Evolutionary conservation across 2,113 vertebrate species (phyloP).

Genomic region (Hippocampus comes): DNA sequence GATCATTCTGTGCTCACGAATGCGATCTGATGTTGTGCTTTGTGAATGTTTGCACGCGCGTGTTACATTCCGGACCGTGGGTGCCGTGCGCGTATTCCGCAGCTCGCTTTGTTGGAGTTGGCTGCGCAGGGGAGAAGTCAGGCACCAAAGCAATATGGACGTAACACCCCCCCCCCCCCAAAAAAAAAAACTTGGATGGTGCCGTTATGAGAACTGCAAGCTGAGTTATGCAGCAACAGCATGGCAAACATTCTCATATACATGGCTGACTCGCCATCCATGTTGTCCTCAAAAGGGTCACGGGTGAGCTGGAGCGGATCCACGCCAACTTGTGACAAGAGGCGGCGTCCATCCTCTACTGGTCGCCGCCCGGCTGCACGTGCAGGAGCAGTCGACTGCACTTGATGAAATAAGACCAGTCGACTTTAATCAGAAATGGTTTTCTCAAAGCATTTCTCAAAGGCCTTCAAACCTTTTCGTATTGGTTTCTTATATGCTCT

Average conservation of each 20-base stretch:
- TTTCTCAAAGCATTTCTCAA: no score
- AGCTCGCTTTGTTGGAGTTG: slow-evolving; percentile 52
- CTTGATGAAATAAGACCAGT: no score
- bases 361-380: no score
- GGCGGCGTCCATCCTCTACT: not conserved
- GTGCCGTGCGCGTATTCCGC: slow-evolving; percentile 30
- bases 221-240: slow-evolving; percentile 14
- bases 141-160: slow-evolving; percentile 34
- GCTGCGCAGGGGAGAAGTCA: slow-evolving; percentile 27
- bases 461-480: no score
- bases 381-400: no score
- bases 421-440: no score
- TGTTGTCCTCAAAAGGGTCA: not conserved
- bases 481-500: no score
- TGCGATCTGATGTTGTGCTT: slow-evolving; percentile 15
- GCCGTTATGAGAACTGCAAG: slow-evolving; percentile 39
- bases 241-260: slow-evolving; percentile 16
- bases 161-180: not conserved
- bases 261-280: not conserved
- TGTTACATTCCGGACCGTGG: slow-evolving; percentile 43
- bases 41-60: slow-evolving; percentile 12
- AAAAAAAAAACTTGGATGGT: slow-evolving; percentile 26
- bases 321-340: not conserved
- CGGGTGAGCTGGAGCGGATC: not conserved
- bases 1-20: slow-evolving; percentile 7